Conservation (phyloP, 2,113 vertebrate genomes). For the Varanus komodoensis region DNA sequence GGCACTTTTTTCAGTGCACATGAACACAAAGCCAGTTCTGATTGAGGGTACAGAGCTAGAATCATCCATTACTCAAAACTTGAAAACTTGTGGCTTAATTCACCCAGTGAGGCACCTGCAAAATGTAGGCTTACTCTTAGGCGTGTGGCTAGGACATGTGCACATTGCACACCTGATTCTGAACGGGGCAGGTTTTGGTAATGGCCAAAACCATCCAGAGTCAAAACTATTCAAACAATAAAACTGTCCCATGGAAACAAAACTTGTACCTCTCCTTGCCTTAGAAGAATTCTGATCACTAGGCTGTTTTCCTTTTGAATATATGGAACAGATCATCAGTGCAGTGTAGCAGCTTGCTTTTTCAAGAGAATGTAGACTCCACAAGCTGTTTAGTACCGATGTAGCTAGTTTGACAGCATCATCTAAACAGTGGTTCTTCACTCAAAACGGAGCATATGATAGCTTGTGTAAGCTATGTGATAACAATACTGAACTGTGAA, state of each 20-base stretch:
- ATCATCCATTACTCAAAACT: not conserved
- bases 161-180: not conserved
- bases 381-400: not conserved
- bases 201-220: not conserved
- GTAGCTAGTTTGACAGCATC: not conserved
- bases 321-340: no score
- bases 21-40: not conserved
- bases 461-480: not conserved
- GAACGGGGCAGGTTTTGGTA: not conserved
- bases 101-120: not conserved
- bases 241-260: not conserved
- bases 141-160: not conserved
- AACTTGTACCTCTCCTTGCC: not conserved
- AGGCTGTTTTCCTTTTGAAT: not conserved
- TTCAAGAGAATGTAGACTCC: not conserved
- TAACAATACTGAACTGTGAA: constrained; percentile 17
- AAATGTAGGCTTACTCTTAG: not conserved
- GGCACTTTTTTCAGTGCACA: not conserved
- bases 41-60: not conserved
- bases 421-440: not conserved
- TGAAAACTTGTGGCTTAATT: not conserved
- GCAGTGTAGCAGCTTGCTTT: not conserved
- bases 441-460: not conserved
- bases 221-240: not conserved
- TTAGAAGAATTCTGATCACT: not conserved